Conservation (phyloP, 92 coral and sea anemone species). For the Epizoanthus illoricatus region DNA sequence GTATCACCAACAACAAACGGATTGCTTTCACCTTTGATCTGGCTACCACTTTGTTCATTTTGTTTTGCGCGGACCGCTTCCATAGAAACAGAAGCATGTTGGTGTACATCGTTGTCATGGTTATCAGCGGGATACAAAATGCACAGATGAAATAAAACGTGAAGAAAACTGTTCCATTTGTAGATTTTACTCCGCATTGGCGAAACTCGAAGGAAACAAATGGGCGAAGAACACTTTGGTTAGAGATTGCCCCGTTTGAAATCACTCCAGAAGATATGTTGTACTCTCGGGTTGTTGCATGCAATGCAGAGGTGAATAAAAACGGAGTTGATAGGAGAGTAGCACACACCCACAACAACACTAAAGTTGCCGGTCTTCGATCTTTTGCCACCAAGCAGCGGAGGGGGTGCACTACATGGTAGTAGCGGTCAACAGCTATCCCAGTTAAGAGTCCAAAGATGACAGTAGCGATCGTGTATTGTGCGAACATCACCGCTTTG, state of each 20-base stretch:
- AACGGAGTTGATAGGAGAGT: background rate
- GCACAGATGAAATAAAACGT: conserved; percentile 10
- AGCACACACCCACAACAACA: conserved; percentile 20
- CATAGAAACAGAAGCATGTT: conserved; percentile 33
- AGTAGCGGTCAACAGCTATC: conserved; percentile 25
- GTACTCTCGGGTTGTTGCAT: background rate
- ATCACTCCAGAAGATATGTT: background rate
- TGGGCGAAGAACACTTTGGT: background rate
- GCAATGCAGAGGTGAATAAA: background rate
- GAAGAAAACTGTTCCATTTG: background rate
- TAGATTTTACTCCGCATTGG: conserved; percentile 12
- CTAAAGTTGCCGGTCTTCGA: background rate
- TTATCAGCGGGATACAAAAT: conserved; percentile 1
- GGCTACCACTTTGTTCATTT: conserved; percentile 21
- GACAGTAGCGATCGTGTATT: conserved; percentile 4
- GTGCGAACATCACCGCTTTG: conserved; percentile 8
- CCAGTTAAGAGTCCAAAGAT: conserved; percentile 24
- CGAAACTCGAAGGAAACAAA: conserved; percentile 5
- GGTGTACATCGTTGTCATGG: conserved; percentile 20
- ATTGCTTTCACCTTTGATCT: conserved; percentile 22
- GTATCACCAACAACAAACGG: conserved; percentile 17
- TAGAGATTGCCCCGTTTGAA: background rate
- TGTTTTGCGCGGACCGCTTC: conserved; percentile 30
- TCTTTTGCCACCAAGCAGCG: conserved; percentile 17
- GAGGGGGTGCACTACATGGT: conserved; percentile 26